Percentiles rank a stretch among this genome's conserved stretches.
Conservation (phyloP, 2,797 vertebrate genomes). For the Phataginus tricuspis region DNA sequence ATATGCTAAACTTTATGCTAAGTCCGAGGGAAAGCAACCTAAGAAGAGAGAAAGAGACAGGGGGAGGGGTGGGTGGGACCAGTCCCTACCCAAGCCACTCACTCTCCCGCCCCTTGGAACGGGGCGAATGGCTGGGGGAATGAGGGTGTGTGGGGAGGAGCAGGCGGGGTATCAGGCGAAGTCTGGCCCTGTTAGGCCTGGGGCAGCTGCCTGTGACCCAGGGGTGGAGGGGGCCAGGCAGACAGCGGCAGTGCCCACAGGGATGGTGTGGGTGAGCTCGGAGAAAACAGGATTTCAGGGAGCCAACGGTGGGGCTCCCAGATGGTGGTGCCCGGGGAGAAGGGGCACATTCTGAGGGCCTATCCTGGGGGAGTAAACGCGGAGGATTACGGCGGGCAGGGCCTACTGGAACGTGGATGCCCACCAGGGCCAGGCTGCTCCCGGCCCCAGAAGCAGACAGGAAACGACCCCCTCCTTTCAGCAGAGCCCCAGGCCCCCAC, state of each 20-base stretch:
- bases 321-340: accelerated
- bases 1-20: no score
- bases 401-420: accelerated
- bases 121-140: accelerated
- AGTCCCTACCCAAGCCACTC: no score
- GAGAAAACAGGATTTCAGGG: accelerated
- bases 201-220: no score
- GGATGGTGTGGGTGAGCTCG: accelerated
- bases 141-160: accelerated
- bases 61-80: no score
- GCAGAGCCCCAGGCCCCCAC: background rate
- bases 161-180: background rate
- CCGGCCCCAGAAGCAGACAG: accelerated
- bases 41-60: no score
- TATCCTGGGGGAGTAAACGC: background rate
- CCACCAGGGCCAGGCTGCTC: background rate
- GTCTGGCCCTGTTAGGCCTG: no score
- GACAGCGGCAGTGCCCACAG: accelerated
- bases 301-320: accelerated
- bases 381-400: accelerated
- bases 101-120: no score
- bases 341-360: no score
- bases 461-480: accelerated
- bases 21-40: accelerated
- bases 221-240: no score